phyloP scores from a whole-genome alignment of 1,140 invertebrate genomes.

The Saccostrea echinata region DNA sequence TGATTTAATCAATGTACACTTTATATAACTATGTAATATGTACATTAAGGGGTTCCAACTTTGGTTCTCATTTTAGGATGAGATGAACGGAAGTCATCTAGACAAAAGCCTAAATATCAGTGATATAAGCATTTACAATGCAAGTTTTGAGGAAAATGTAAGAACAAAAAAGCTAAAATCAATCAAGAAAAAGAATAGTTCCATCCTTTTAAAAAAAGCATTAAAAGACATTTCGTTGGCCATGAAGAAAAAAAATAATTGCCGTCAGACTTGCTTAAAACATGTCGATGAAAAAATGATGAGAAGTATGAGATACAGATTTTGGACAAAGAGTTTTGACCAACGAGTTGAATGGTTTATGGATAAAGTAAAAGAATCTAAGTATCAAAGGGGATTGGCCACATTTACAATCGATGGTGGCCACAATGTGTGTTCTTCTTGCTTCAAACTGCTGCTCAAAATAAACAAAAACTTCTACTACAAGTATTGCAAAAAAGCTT shows the following conservation, averaged over 20 bases:
- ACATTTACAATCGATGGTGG: slow-evolving; percentile 3
- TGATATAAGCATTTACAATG: neutral
- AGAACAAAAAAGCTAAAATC: neutral
- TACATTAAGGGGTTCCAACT: too few relatives aligned
- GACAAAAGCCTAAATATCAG: neutral
- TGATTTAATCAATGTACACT: too few relatives aligned
- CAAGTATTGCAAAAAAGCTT: neutral
- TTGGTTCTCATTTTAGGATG: neutral
- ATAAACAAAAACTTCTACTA: neutral
- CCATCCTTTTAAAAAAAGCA: neutral
- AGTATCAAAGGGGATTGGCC: too few relatives aligned
- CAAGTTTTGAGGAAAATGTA: neutral
- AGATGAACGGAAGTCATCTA: neutral
- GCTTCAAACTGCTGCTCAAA: neutral
- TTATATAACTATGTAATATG: too few relatives aligned
- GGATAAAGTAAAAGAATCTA: neutral
- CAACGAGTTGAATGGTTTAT: neutral
- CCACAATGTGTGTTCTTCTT: neutral
- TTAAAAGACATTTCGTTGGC: neutral
- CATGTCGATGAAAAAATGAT: neutral
- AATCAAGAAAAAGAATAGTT: neutral
- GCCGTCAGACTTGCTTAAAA: neutral
- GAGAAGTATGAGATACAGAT: neutral
- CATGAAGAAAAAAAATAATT: neutral
- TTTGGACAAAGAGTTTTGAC: neutral